phyloP scores from a whole-genome alignment of 2,888 invertebrate genomes.

The Nineta flava region DNA sequence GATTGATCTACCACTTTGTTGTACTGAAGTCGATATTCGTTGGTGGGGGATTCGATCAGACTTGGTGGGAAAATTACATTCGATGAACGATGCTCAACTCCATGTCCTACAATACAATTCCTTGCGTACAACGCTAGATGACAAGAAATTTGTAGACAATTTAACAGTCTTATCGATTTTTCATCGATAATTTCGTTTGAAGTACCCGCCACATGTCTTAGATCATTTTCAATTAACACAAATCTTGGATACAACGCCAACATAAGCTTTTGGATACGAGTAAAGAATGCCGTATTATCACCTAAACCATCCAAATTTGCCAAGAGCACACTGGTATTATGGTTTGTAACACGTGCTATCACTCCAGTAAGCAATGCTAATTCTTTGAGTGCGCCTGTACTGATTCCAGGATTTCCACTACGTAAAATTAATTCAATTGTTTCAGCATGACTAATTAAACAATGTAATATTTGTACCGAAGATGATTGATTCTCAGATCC shows the following conservation, averaged over 20 bases:
- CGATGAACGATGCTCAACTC: conserved; percentile 33
- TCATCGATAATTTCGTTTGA: conserved; percentile 17
- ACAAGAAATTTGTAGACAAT: conserved; percentile 45
- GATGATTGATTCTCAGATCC: conserved; percentile 74
- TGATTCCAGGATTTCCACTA: conserved; percentile 47
- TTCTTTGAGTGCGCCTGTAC: conserved; percentile 51
- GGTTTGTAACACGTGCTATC: conserved; percentile 23
- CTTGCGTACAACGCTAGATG: conserved; percentile 56
- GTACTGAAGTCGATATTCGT: conserved; percentile 17
- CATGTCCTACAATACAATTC: conserved; percentile 42
- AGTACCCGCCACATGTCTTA: conserved; percentile 25
- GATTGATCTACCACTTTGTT: conserved; percentile 22
- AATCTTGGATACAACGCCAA: conserved; percentile 59
- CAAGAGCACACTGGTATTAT: conserved; percentile 18
- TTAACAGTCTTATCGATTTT: conserved; percentile 27
- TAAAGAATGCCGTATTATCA: conserved; percentile 29
- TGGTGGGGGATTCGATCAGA: conserved; percentile 24
- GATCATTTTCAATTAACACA: conserved; percentile 28
- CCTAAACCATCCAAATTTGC: conserved; percentile 18
- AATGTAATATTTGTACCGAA: conserved; percentile 62
- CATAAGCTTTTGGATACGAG: conserved; percentile 58
- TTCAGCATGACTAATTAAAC: conserved; percentile 67
- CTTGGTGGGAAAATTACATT: conserved; percentile 36
- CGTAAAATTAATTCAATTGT: conserved; percentile 64
- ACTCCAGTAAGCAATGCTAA: conserved; percentile 57